These are phyloP conservation scores for Crossocerus cetratus DNA, from an alignment of 2,888 invertebrate species.

Conservation along the genomic window DNA sequence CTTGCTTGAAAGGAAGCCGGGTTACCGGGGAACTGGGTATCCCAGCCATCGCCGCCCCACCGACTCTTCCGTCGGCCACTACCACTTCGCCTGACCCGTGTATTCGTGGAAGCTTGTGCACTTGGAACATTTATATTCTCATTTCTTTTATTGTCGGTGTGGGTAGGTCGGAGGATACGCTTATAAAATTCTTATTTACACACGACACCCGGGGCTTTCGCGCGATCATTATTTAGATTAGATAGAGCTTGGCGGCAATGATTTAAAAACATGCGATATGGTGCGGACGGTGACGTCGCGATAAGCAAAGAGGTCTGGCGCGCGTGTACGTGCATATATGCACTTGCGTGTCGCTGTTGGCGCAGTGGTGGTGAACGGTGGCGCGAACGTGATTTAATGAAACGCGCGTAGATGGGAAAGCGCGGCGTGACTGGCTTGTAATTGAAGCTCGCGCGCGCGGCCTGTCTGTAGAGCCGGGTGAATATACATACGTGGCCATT, in stretches of 20 bases:
- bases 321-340: not conserved
- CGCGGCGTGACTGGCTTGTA: slow-evolving; percentile 52
- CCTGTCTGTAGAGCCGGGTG: slow-evolving; percentile 1
- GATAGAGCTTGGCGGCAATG: too few species aligned
- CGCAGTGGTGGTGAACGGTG: not conserved
- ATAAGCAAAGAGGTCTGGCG: too few species aligned
- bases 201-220: too few species aligned
- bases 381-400: slow-evolving; percentile 50
- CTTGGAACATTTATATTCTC: too few species aligned
- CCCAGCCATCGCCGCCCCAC: slow-evolving; percentile 16
- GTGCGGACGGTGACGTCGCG: too few species aligned
- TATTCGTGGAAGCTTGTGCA: too few species aligned
- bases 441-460: slow-evolving; percentile 54
- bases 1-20: slow-evolving; percentile 29
- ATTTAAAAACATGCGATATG: too few species aligned
- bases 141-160: too few species aligned
- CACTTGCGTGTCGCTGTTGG: not conserved
- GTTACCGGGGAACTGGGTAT: slow-evolving; percentile 45
- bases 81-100: too few species aligned
- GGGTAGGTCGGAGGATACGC: too few species aligned
- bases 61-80: not conserved
- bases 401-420: slow-evolving; percentile 50
- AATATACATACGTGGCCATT: slow-evolving; percentile 33
- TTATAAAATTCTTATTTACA: too few species aligned
- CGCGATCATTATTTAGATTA: too few species aligned